phyloP scores from a whole-genome alignment of 2,888 invertebrate species.

The Noctua comes region DNA sequence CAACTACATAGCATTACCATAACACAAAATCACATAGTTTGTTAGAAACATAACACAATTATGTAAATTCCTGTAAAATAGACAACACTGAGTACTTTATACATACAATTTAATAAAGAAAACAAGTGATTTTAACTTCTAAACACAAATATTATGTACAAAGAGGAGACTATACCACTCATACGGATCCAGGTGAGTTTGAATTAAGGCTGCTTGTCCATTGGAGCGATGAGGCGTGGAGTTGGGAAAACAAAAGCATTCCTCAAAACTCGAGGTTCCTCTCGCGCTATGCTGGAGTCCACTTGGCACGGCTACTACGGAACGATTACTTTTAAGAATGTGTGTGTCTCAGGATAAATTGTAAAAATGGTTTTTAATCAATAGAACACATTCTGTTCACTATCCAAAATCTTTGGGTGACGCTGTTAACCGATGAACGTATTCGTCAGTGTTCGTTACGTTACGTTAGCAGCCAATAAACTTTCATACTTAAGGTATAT shows the following conservation, averaged over 20 bases:
- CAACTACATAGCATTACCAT: constrained; percentile 11
- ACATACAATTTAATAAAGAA: constrained; percentile 51
- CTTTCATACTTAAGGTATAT: neutral
- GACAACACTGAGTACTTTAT: constrained; percentile 55
- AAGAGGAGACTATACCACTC: constrained; percentile 87
- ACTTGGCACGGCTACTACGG: neutral
- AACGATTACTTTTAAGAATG: neutral
- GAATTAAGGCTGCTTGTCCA: constrained; percentile 5
- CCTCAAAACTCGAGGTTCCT: neutral
- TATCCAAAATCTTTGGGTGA: neutral
- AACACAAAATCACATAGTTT: constrained; percentile 37
- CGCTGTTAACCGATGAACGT: neutral
- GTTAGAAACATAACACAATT: constrained; percentile 55
- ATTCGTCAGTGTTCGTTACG: neutral
- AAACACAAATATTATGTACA: constrained; percentile 79
- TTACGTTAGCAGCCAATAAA: too few species aligned
- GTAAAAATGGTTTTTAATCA: neutral
- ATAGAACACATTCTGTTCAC: neutral
- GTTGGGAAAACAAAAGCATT: neutral
- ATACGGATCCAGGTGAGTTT: constrained; percentile 87
- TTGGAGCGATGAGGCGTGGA: neutral
- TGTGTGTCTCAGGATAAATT: neutral
- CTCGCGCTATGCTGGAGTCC: neutral
- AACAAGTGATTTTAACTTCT: constrained; percentile 64
- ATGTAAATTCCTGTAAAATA: constrained; percentile 80